Percentiles rank a stretch among this genome's conserved stretches.
Evolutionary conservation across 30 jellyfish, hydroid and myxozoan genomes (phyloP).

Genomic region (Aurelia sp.): DNA sequence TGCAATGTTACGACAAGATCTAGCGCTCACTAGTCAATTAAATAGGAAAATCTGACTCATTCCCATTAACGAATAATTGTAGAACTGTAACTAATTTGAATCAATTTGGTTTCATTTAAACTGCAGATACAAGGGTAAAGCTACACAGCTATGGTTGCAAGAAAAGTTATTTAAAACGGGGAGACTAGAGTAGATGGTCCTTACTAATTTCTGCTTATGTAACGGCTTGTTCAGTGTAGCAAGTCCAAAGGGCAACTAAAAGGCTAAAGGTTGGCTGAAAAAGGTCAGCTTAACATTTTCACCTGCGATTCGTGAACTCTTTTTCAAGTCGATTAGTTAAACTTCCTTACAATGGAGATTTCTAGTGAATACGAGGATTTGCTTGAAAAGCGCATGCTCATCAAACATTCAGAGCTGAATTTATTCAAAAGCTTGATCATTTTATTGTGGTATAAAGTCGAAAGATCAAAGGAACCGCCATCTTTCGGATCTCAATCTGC

Average conservation of each 20-base stretch:
- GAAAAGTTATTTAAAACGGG: too few species aligned
- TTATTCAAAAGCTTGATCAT: neutral
- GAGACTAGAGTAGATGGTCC: too few species aligned
- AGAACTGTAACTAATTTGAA: too few species aligned
- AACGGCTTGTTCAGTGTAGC: too few species aligned
- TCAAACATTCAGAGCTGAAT: conserved; percentile 46
- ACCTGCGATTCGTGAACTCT: conserved; percentile 5
- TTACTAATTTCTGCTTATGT: too few species aligned
- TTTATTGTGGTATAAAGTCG: conserved; percentile 43
- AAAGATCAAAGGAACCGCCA: conserved; percentile 53
- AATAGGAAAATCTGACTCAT: too few species aligned
- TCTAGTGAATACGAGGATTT: neutral
- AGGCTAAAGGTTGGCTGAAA: neutral
- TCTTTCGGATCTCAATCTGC: conserved; percentile 58
- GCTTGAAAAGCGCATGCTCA: conserved; percentile 11
- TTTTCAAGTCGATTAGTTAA: neutral
- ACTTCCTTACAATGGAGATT: neutral
- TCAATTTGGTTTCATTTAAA: too few species aligned
- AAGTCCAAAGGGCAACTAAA: neutral
- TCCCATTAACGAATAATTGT: too few species aligned
- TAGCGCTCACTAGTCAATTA: too few species aligned
- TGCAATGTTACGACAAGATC: too few species aligned
- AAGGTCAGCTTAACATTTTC: conserved; percentile 1
- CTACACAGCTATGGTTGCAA: too few species aligned
- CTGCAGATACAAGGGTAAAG: too few species aligned